Percentiles rank a stretch among this genome's conserved stretches.
Evolutionary conservation across 2,797 vertebrate genomes (phyloP).

Genomic region (Pterois miles): DNA sequence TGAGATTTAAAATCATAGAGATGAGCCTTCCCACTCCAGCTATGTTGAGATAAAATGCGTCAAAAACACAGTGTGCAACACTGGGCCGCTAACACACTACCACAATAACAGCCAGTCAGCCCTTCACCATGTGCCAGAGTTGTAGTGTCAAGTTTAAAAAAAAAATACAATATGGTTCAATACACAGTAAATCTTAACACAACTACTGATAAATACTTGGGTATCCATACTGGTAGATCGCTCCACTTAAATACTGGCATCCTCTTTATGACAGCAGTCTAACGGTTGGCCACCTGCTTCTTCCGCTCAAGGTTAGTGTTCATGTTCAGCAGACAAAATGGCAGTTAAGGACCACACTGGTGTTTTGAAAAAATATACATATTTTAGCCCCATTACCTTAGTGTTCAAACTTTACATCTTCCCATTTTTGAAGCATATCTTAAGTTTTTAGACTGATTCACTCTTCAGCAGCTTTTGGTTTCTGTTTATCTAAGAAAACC

Average conservation of each 20-base stretch:
- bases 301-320: constrained; percentile 31
- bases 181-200: constrained; percentile 50
- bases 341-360: constrained; percentile 42
- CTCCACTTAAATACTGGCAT: constrained; percentile 57
- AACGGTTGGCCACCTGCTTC: constrained; percentile 15
- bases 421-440: not conserved
- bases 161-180: constrained; percentile 49
- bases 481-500: not conserved
- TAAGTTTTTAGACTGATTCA: not conserved
- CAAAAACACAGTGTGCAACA: constrained; percentile 48
- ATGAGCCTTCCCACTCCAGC: constrained; percentile 45
- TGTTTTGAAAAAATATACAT: not conserved
- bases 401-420: constrained; percentile 8
- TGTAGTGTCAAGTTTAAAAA: constrained; percentile 59
- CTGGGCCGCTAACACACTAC: constrained; percentile 22
- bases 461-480: not conserved
- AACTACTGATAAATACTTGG: constrained; percentile 62
- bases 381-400: constrained; percentile 18
- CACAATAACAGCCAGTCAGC: constrained; percentile 41
- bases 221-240: constrained; percentile 36
- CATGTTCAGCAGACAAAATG: constrained; percentile 49
- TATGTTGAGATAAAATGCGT: constrained; percentile 38
- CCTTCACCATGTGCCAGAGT: constrained; percentile 58
- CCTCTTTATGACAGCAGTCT: constrained; percentile 26
- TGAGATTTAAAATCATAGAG: constrained; percentile 17